Conservation (phyloP, 1,140 invertebrate species). For the Trachymyrmex cornetzi region DNA sequence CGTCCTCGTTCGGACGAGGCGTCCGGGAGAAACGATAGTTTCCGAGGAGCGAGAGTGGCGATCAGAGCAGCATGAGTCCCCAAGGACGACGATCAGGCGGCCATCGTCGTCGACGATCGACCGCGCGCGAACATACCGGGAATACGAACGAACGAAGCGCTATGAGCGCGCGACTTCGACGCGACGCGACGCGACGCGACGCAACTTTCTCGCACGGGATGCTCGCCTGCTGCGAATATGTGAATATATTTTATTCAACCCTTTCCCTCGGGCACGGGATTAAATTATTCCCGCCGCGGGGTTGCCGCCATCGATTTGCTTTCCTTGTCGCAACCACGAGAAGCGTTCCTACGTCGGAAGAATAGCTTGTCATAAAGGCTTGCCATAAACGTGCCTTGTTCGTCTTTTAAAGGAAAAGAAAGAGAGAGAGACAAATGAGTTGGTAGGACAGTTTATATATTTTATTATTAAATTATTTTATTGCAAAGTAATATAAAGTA, state of each 20-base stretch:
- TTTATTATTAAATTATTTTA: conserved; percentile 19
- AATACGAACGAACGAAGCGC: neutral
- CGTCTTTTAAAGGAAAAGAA: neutral
- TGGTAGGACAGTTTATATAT: neutral
- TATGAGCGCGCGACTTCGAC: neutral
- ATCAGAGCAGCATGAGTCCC: conserved; percentile 81
- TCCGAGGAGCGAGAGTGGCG: conserved; percentile 81
- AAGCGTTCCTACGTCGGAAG: neutral
- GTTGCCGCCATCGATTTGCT: conserved; percentile 32
- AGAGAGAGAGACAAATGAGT: neutral
- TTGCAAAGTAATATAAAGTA: neutral
- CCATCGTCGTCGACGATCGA: conserved; percentile 15
- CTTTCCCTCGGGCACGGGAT: conserved; percentile 83
- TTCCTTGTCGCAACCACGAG: neutral
- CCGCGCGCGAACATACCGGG: neutral
- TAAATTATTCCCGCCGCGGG: conserved; percentile 83
- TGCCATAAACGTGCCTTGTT: neutral
- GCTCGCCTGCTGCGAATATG: conserved; percentile 85
- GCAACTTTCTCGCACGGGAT: conserved; percentile 78
- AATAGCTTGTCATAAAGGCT: neutral
- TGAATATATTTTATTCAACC: conserved; percentile 88
- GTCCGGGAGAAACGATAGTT: conserved; percentile 81
- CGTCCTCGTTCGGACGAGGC: conserved; percentile 67
- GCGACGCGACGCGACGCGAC: neutral
- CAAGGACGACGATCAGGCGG: conserved; percentile 60